These are phyloP conservation scores for Zaprionus inermis DNA, from an alignment of 1,140 invertebrate species.

Conservation along the genomic window DNA sequence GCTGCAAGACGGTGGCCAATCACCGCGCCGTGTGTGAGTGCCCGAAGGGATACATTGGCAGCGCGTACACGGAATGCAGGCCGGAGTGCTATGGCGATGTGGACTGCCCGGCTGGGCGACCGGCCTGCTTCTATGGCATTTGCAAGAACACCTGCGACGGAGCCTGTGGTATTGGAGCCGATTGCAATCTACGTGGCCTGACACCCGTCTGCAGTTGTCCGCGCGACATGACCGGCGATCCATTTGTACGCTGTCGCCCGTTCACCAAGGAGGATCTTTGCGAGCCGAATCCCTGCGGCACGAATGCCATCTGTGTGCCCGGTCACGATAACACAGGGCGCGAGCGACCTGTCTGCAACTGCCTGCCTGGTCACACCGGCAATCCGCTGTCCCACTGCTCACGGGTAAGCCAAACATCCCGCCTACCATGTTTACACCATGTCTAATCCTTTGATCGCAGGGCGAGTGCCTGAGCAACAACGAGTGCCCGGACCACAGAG, in stretches of 20 bases:
- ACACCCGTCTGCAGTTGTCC: constrained; percentile 94
- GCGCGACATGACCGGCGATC: constrained; percentile 93
- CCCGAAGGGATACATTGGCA: constrained; percentile 91
- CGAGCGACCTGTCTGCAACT: constrained; percentile 90
- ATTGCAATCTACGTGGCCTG: constrained; percentile 87
- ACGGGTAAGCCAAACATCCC: constrained; percentile 83
- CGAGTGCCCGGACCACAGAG: constrained; percentile 89
- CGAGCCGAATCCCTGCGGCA: constrained; percentile 93
- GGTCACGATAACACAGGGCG: constrained; percentile 92
- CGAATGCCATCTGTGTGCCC: constrained; percentile 92
- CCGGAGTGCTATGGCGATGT: constrained; percentile 89
- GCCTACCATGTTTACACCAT: neutral
- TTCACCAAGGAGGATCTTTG: constrained; percentile 93
- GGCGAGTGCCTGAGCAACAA: constrained; percentile 91
- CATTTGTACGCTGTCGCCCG: constrained; percentile 91
- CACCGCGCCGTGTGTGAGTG: constrained; percentile 93
- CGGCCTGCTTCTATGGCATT: constrained; percentile 92
- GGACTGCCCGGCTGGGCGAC: constrained; percentile 90
- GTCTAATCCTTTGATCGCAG: constrained; percentile 57
- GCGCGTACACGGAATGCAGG: constrained; percentile 89
- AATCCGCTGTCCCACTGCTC: constrained; percentile 90
- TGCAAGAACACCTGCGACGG: constrained; percentile 92
- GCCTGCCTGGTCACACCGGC: constrained; percentile 91
- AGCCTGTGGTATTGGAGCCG: constrained; percentile 91
- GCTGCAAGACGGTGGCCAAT: constrained; percentile 89